Conservation (phyloP, 2,113 vertebrate genomes). For the Ascaphus truei region DNA sequence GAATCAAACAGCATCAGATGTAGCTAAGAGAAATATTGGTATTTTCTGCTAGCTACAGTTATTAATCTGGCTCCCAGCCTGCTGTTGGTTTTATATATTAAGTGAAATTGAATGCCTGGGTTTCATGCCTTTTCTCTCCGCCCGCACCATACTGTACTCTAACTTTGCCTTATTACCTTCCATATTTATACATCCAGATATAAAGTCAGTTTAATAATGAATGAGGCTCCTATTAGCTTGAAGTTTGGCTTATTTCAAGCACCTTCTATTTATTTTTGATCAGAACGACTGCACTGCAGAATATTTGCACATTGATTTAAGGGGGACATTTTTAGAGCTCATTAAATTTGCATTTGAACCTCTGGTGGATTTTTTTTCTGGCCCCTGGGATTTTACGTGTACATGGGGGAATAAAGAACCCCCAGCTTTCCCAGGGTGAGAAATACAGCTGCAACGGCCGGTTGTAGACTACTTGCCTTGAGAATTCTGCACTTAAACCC, state of each 20-base stretch:
- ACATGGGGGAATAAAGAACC: no score
- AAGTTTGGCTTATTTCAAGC: slow-evolving; percentile 66
- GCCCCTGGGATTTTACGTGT: no score
- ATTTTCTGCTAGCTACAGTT: slow-evolving; percentile 51
- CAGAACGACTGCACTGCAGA: slow-evolving; percentile 53
- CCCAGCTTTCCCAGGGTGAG: neutral
- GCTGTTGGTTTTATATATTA: slow-evolving; percentile 62
- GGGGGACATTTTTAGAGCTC: slow-evolving; percentile 36
- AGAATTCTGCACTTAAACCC: no score
- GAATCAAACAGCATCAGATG: slow-evolving; percentile 55
- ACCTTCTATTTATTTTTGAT: slow-evolving; percentile 49
- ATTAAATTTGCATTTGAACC: slow-evolving; percentile 55
- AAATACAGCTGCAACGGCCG: no score
- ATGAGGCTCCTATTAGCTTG: slow-evolving; percentile 69
- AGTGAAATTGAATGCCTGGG: slow-evolving; percentile 58
- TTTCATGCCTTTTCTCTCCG: slow-evolving; percentile 53
- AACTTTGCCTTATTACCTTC: slow-evolving; percentile 61
- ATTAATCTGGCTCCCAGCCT: slow-evolving; percentile 65
- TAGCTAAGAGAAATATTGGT: slow-evolving; percentile 47
- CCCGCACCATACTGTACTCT: slow-evolving; percentile 53
- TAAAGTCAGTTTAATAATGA: slow-evolving; percentile 72
- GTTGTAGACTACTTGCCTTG: no score
- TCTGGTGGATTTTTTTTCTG: slow-evolving; percentile 42
- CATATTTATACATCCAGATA: slow-evolving; percentile 67
- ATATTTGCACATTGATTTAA: slow-evolving; percentile 69